A percentile compares a stretch with the other conserved stretches of the same genome.
Evolutionary conservation across 2,797 vertebrate species (phyloP).

Genomic region (Acridotheres tristis): DNA sequence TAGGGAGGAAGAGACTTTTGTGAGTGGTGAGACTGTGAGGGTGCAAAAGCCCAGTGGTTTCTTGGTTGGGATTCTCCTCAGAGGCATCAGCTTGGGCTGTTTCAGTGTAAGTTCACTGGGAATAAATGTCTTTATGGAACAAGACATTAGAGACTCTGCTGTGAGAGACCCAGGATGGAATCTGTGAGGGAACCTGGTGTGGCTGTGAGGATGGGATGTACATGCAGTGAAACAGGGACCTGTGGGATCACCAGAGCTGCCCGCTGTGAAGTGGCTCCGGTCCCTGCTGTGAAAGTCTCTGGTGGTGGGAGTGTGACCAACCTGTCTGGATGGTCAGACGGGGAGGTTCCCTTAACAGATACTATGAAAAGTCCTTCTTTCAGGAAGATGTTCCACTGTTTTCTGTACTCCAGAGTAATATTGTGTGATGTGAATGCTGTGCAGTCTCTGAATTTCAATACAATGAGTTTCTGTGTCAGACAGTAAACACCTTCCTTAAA

Average conservation of each 20-base stretch:
- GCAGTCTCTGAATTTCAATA: not conserved
- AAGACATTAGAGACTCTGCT: fast-evolving
- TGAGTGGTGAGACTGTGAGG: not conserved
- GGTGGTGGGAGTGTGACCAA: not conserved
- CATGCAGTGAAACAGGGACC: fast-evolving
- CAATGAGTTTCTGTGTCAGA: not conserved
- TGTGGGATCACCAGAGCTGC: fast-evolving
- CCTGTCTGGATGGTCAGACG: not conserved
- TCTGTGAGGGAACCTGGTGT: not conserved
- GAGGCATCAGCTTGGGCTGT: not conserved
- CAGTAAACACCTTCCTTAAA: not conserved
- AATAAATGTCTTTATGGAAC: not conserved
- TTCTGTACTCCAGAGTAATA: not conserved
- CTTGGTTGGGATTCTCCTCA: not conserved
- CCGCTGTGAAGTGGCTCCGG: fast-evolving
- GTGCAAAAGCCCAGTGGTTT: not conserved
- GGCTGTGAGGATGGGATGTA: not conserved
- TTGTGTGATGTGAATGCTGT: not conserved
- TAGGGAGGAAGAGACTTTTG: not conserved
- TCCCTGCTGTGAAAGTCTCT: not conserved
- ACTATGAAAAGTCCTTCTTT: not conserved
- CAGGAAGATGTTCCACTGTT: not conserved
- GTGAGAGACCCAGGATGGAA: fast-evolving
- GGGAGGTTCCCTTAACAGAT: not conserved
- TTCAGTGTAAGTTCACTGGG: not conserved